Base-by-base conservation (phyloP, 2,797 vertebrate species). In the Valencia hispanica region DNA sequence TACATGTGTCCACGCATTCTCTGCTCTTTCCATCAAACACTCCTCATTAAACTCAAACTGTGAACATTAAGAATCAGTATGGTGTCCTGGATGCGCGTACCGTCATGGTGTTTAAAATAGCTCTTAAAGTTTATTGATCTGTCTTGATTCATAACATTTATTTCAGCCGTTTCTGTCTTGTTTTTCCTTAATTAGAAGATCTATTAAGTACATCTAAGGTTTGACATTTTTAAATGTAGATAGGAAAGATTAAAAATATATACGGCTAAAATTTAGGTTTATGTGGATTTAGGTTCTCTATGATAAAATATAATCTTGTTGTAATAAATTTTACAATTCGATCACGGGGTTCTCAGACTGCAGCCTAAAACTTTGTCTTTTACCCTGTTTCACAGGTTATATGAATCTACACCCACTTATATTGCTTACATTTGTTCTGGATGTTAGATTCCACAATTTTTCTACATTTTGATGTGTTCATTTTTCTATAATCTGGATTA, bases 41-140 rank as follows among this genome's bases (percentile, higher is more conserved):
- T 70, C 32, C 30, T 75, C 27, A 74, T 20, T 27, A 25, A 50
- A 61, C 65, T 50, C 10, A 85, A 79, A 81, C 81, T 84, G 84
- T 87, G 80, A 90, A 87, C 69, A 63, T 74, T 61, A 36, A 72
- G 77, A 79, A 66, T 25, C 0, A 75, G 74, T 43, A 75, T 34
- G 70, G 39, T 53, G 48, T 17, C 15, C 36, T 32, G 69, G n/a
- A n/a, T n/a, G n/a, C n/a, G n/a, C n/a, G n/a, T n/a, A n/a, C n/a
- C n/a, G n/a, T n/a, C n/a, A n/a, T n/a, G n/a, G n/a, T n/a, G n/a
- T 32, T 72, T 10, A 2, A 32, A 59, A 32, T 27, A 3, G 6
- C 57, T 17, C 57, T 32, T 30, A 32, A 34, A 61, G 15, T 61
- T 10, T 9, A 9, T 20, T 18, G 18, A 34, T 34, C 3, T 22